Evolutionary conservation across 2,113 vertebrate genomes (phyloP).

Genomic region (Odocoileus virginianus): DNA sequence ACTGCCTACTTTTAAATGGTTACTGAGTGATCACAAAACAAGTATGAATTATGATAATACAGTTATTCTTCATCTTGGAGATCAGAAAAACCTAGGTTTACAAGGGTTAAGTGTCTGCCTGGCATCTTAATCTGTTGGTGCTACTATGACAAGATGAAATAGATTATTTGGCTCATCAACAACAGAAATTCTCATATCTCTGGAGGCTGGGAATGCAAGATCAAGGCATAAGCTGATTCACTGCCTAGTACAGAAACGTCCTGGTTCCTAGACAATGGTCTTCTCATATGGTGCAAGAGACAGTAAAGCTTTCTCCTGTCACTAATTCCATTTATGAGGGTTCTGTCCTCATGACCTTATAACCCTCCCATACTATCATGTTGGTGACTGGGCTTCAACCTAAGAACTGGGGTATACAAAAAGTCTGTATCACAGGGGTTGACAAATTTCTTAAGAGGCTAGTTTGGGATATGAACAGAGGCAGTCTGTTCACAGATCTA

Average conservation of each 20-base stretch:
- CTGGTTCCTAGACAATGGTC: not conserved
- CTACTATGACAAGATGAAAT: not conserved
- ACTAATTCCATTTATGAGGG: not conserved
- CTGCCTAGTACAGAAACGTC: not conserved
- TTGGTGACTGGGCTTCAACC: not conserved
- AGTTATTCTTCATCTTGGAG: not conserved
- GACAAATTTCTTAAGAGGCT: not conserved
- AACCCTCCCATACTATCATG: not conserved
- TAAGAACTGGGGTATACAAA: not conserved
- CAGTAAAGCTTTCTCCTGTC: not conserved
- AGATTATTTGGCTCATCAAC: not conserved
- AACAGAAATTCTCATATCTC: not conserved
- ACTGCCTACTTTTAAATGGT: not conserved
- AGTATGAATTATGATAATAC: not conserved
- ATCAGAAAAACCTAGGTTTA: not conserved
- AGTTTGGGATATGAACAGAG: not conserved
- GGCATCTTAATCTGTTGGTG: not conserved
- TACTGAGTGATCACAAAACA: not conserved
- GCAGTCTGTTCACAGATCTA: not conserved
- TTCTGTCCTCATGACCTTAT: not conserved
- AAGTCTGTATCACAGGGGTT: not conserved
- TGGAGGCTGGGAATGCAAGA: not conserved
- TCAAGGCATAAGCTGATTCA: not conserved
- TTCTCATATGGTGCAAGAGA: not conserved
- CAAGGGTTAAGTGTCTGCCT: not conserved